Evolutionary conservation across 2,113 vertebrate species (phyloP), one percentile per base, ranked within the genome.

Genomic region (Cebidichthys violaceus): DNA sequence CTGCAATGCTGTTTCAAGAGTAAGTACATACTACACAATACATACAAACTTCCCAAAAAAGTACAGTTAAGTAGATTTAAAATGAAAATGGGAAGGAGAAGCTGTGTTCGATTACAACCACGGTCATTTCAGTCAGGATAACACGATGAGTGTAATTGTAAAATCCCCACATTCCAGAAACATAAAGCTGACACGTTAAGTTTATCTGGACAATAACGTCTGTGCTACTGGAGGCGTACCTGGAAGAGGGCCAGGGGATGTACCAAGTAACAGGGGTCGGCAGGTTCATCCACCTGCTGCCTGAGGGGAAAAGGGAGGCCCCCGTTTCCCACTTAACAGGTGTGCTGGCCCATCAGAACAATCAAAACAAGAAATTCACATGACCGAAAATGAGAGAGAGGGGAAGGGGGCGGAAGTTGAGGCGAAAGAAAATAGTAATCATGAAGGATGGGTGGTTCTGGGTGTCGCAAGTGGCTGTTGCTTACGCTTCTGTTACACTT

Each of bases 221-320:
- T 67, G n/a, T 17, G 37, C 11, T 57, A 11, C 6, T 33, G 22
- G 43, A 55, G 50, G 18, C 7, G 1, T 2, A 45, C 60, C 57
- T 37, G 61, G 64, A 73, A 54, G 55, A 66, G 70, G 43, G 61
- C 20, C 50, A 43, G 47, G 65, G 71, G 81, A 86, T 80, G 75
- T 55, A 68, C 45, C 54, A 17, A 67, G 37, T 24, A 55, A 57
- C n/a, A 39, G 50, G 55, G 89, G 81, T 91, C 75, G 52, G 29
- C 20, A 10, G 83, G 90, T 92, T 93, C 61, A 71, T 86, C 78
- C 90, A 93, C 91, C 83, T 92, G 92, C 84, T 75, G 86, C 88
- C 87, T 54, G 72, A 77, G 77, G 87, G 81, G 75, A 2, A 17
- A 70, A 67, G 73, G 62, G 57, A 66, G 76, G 62, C 61, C 33